These are phyloP conservation scores for Poeciliopsis retropinna DNA, from an alignment of 2,113 vertebrate genomes.

Conservation along the genomic window DNA sequence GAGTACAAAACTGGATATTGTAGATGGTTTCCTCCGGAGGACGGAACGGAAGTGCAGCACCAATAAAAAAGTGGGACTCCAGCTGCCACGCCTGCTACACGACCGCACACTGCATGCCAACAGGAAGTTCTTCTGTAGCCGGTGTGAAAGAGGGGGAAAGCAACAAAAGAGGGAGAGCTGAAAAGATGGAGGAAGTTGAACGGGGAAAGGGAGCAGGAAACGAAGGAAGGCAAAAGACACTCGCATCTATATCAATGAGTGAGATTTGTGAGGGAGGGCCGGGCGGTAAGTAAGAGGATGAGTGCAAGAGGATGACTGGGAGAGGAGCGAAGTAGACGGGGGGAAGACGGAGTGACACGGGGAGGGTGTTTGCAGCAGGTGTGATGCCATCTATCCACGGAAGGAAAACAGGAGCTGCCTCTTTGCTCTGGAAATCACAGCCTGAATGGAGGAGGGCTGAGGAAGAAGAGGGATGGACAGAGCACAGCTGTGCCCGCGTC, in stretches of 20 bases:
- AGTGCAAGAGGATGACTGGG: slow-evolving; percentile 31
- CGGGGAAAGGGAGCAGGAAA: slow-evolving; percentile 29
- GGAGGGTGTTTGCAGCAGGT: slow-evolving; percentile 45
- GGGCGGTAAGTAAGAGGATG: slow-evolving; percentile 50
- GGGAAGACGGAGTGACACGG: slow-evolving; percentile 8
- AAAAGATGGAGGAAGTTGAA: slow-evolving; percentile 40
- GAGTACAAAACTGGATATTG: slow-evolving; percentile 30
- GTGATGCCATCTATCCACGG: slow-evolving; percentile 32
- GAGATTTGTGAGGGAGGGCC: slow-evolving; percentile 42
- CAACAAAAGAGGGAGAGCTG: slow-evolving; percentile 22
- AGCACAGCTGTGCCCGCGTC: slow-evolving; percentile 59
- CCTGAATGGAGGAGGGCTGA: slow-evolving; percentile 34
- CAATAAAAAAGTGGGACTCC: slow-evolving; percentile 1
- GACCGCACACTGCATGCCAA: neutral
- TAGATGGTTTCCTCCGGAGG: slow-evolving; percentile 6
- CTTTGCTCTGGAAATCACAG: slow-evolving; percentile 32
- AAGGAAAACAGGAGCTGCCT: slow-evolving; percentile 33
- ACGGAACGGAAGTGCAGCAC: slow-evolving; percentile 18
- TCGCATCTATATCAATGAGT: slow-evolving; percentile 68
- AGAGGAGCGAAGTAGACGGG: slow-evolving; percentile 16
- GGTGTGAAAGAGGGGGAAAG: slow-evolving; percentile 10
- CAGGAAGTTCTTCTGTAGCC: slow-evolving; percentile 5
- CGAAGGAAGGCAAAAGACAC: slow-evolving; percentile 52
- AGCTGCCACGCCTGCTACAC: slow-evolving; percentile 7
- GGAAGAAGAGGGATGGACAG: slow-evolving; percentile 43